Base-by-base conservation (phyloP, 1,140 invertebrate species). In the Globodera ellingtonae region DNA sequence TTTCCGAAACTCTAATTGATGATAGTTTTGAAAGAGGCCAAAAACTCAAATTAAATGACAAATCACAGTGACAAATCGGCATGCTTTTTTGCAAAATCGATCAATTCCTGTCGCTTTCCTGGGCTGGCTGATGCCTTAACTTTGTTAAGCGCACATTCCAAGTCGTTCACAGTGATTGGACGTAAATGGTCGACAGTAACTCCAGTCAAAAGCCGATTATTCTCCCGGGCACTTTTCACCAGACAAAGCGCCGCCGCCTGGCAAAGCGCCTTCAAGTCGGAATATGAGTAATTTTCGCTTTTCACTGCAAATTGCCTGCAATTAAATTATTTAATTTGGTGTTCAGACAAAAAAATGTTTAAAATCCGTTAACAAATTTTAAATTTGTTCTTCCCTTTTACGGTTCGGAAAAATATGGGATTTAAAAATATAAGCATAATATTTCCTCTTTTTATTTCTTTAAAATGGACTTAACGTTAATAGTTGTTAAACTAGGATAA, bases 231-330 rank as follows among this genome's bases (percentile, higher is more conserved):
- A 15, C 15, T 59, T 18, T 82, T 62, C 6, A 87, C 35, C 7
- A 85, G 87, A n/a, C 80, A 81, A 81, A 89, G 81, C 0, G 87
- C 83, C 6, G 87, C 88, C 78, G 84, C 87, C 21, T 79, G 72
- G 77, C 86, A 88, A 18, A 88, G 65, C 8, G 83, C 79, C 4
- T 75, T 50, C 7, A 88, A 59, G 74, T 88, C 87, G 8, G 88
- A 83, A 65, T 80, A 87, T 6, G 88, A 89, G 71, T 89, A 88
- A 47, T 82, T 81, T 10, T 72, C 80, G 0, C 81, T 85, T n/a
- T 21, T 44, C 9, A 56, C 69, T 3, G 86, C 86, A 47, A 88
- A 81, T n/a, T 73, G 77, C 65, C 86, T 88, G 15, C 24, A 86
- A 59, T 15, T 13, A 59, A 59, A 59, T 59, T 59, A 59, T 15